These are phyloP conservation scores for Sebastes cheni DNA, from an alignment of 2,797 vertebrate genomes.

Conservation along the genomic window DNA sequence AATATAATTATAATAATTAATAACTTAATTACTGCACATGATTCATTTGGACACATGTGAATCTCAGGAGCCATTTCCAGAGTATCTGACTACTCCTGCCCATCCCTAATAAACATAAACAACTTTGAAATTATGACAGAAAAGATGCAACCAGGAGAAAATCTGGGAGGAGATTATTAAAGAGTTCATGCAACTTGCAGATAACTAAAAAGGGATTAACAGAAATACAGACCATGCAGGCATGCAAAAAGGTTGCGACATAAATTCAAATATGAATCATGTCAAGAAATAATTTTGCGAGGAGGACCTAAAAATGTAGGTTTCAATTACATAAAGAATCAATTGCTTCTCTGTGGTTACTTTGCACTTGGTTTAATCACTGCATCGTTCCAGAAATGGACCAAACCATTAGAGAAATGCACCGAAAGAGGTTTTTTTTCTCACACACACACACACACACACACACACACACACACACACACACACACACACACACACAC, in stretches of 20 bases:
- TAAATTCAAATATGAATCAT: slow-evolving; percentile 1
- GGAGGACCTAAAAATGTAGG: background rate
- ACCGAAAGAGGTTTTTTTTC: slow-evolving; percentile 6
- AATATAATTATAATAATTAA: background rate
- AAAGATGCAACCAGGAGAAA: slow-evolving; percentile 26
- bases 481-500: background rate
- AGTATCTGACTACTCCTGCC: slow-evolving; percentile 29
- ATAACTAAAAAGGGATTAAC: slow-evolving; percentile 23
- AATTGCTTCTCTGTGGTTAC: slow-evolving; percentile 38
- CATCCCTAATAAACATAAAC: slow-evolving; percentile 35
- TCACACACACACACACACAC: background rate
- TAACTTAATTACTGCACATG: background rate
- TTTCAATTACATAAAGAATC: background rate
- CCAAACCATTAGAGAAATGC: background rate
- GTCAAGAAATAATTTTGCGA: background rate
- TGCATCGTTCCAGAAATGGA: background rate
- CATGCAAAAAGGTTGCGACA: slow-evolving; percentile 45
- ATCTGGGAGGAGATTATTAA: slow-evolving; percentile 19
- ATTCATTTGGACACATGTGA: background rate
- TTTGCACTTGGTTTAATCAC: background rate
- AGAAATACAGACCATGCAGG: slow-evolving; percentile 41
- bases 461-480: background rate
- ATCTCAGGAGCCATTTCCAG: background rate
- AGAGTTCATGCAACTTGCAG: slow-evolving; percentile 55
- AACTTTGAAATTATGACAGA: slow-evolving; percentile 48